Percentiles rank a stretch among this genome's conserved stretches.
phyloP scores from a whole-genome alignment of 1,140 invertebrate genomes.

The Eumaeus atala region DNA sequence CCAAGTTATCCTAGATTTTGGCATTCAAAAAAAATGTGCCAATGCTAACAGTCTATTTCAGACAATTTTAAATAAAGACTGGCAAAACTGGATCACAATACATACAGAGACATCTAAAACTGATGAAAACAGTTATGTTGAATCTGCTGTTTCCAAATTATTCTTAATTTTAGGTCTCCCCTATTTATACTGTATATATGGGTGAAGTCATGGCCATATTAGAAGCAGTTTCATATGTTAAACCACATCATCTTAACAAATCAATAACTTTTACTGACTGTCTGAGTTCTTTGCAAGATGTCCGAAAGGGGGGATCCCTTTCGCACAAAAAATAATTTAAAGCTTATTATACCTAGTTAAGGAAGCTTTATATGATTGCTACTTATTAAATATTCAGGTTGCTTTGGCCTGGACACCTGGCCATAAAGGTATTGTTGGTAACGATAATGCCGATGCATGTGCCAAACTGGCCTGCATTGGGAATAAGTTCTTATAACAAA shows the following conservation, averaged over 20 bases:
- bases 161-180: slow-evolving; percentile 8
- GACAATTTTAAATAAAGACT: background rate
- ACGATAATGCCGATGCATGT: slow-evolving; percentile 10
- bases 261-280: background rate
- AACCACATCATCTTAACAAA: background rate
- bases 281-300: background rate
- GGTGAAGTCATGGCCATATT: slow-evolving; percentile 9
- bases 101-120: slow-evolving; percentile 21
- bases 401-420: slow-evolving; percentile 12
- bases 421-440: slow-evolving; percentile 11
- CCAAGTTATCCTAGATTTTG: too few relatives aligned
- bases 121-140: background rate
- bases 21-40: too few relatives aligned
- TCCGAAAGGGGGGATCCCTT: too few relatives aligned
- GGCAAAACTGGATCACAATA: slow-evolving; percentile 5
- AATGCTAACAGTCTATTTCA: background rate
- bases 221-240: slow-evolving; percentile 7
- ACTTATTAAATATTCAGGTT: background rate
- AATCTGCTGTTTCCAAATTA: slow-evolving; percentile 13
- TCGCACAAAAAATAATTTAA: too few relatives aligned
- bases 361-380: background rate
- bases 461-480: slow-evolving; percentile 1
- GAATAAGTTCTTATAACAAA: too few relatives aligned
- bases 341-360: background rate
- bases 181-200: background rate